Conservation (phyloP, 1,140 invertebrate species). For the Pinna nobilis region DNA sequence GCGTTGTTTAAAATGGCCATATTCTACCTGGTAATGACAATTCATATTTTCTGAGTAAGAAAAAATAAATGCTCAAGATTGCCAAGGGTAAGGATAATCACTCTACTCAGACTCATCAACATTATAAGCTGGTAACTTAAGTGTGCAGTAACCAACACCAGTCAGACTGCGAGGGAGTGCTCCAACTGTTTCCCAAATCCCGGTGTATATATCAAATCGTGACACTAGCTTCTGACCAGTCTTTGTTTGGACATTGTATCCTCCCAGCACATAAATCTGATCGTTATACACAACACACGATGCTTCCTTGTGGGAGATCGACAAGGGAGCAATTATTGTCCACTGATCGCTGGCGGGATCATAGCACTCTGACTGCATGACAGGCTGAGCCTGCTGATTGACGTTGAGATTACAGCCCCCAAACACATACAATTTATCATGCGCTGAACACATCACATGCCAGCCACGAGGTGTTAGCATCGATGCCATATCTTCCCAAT, state of each 20-base stretch:
- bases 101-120: conserved; percentile 61
- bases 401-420: conserved; percentile 79
- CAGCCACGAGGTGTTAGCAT: conserved; percentile 74
- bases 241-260: conserved; percentile 75
- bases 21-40: too few species aligned
- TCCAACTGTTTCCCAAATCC: conserved; percentile 74
- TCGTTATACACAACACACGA: conserved; percentile 73
- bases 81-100: too few species aligned
- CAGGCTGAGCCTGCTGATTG: conserved; percentile 84
- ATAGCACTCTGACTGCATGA: conserved; percentile 84
- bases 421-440: conserved; percentile 85
- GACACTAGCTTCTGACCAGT: conserved; percentile 75
- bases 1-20: too few species aligned
- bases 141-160: conserved; percentile 72
- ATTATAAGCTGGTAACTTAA: conserved; percentile 70
- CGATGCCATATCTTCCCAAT: conserved; percentile 73
- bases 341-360: conserved; percentile 81
- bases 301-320: conserved; percentile 76
- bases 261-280: conserved; percentile 73
- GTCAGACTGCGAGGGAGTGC: conserved; percentile 72
- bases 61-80: too few species aligned
- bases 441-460: conserved; percentile 75
- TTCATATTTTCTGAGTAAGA: too few species aligned
- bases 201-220: conserved; percentile 70
- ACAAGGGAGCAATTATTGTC: conserved; percentile 80